phyloP scores from a whole-genome alignment of 2,113 vertebrate genomes.

The Argyrosomus japonicus region DNA sequence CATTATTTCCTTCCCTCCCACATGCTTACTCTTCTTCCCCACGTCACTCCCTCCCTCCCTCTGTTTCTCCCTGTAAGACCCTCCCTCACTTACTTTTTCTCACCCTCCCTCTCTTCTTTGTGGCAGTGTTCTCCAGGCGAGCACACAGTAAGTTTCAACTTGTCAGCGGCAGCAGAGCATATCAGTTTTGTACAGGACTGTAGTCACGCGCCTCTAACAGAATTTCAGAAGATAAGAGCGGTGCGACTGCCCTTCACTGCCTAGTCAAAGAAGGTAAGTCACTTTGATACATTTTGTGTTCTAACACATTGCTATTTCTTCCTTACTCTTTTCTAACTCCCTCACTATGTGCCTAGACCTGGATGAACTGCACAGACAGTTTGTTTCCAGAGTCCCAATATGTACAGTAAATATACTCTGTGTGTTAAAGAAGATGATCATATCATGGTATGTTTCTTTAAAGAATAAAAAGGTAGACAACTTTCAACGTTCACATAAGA shows the following conservation, averaged over 20 bases:
- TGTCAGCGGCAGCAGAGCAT: slow-evolving; percentile 22
- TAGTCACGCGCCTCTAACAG: background rate
- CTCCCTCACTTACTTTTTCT: slow-evolving; percentile 54
- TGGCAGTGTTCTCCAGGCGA: slow-evolving; percentile 29
- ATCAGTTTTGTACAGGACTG: slow-evolving; percentile 40
- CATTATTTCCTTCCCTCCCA: slow-evolving; percentile 30
- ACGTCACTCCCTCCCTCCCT: slow-evolving; percentile 4
- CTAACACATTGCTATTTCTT: background rate
- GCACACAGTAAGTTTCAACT: slow-evolving; percentile 49
- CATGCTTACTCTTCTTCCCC: background rate
- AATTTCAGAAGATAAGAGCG: slow-evolving; percentile 22
- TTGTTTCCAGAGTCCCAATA: background rate
- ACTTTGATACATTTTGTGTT: background rate
- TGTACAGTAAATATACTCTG: slow-evolving; percentile 16
- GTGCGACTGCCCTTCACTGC: background rate
- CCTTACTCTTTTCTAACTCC: background rate
- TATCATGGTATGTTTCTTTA: background rate
- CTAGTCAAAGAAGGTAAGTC: slow-evolving; percentile 41
- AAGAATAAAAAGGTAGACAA: background rate
- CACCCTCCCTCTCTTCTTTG: slow-evolving; percentile 31
- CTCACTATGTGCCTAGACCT: background rate
- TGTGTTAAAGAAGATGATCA: background rate
- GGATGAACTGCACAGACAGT: background rate
- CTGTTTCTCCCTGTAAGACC: slow-evolving; percentile 35
- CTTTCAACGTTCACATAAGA: background rate